phyloP scores from a whole-genome alignment of 2,113 vertebrate genomes.

The Oryzias curvinotus region DNA sequence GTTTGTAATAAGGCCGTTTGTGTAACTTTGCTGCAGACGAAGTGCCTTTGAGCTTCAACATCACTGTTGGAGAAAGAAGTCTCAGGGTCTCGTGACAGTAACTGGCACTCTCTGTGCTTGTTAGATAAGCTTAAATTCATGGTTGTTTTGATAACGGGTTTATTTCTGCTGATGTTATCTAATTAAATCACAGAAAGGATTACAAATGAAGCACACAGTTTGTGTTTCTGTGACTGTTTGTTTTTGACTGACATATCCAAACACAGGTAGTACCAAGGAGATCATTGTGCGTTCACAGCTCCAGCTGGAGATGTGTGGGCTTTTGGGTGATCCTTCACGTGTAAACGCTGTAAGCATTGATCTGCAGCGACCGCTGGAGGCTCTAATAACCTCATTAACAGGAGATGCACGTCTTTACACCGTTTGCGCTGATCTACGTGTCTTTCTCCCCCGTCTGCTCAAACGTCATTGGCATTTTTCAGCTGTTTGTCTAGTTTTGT shows the following conservation, averaged over 20 bases:
- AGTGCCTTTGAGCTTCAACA: too few relatives aligned
- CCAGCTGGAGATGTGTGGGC: neutral
- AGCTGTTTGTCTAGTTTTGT: neutral
- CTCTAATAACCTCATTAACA: conserved; percentile 31
- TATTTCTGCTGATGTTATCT: conserved; percentile 6
- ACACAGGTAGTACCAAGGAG: neutral
- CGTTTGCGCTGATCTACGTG: too few relatives aligned
- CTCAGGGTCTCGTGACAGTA: too few relatives aligned
- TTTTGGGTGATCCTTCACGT: conserved; percentile 1
- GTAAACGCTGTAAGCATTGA: conserved; percentile 11
- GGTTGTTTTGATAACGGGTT: neutral
- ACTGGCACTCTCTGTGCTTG: neutral
- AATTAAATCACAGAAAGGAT: neutral
- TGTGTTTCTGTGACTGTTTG: neutral
- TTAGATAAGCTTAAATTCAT: conserved; percentile 10
- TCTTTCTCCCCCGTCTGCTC: too few relatives aligned
- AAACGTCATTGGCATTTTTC: too few relatives aligned
- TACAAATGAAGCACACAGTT: neutral
- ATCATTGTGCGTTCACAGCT: conserved; percentile 12
- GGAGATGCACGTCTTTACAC: neutral
- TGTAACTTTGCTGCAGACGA: too few relatives aligned
- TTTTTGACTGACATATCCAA: conserved; percentile 10
- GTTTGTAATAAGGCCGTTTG: too few relatives aligned
- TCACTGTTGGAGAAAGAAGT: too few relatives aligned
- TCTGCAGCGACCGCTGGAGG: conserved; percentile 8